Evolutionary conservation across 2,888 invertebrate species (phyloP), one percentile per base, ranked within the genome.

Genomic region (Venusia cambrica): DNA sequence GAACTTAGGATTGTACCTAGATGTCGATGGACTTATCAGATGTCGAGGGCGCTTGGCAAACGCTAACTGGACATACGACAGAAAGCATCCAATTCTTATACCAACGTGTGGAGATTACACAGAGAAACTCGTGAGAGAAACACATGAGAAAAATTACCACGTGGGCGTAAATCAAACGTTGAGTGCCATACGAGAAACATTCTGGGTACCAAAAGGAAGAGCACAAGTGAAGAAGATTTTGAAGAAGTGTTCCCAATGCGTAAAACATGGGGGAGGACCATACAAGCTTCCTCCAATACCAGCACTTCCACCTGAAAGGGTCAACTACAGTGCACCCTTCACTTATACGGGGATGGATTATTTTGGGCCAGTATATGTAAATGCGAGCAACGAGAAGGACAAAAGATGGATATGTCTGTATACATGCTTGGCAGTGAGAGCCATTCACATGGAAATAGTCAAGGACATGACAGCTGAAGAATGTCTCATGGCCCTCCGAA

Each of bases 331-430:
- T 15, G 1, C n/a, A n/a, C n/a, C n/a, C n/a, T n/a, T n/a, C n/a
- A n/a, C n/a, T n/a, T n/a, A n/a, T n/a, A n/a, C n/a, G n/a, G n/a
- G 15, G 26, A 15, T 26, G 4, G 28, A 29, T 4, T 29, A 29
- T 5, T 5, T 29, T 2, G 29, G 14, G 4, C 29, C 29, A 2
- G 3, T 29, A 6, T n/a, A n/a, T 2, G 12, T 3, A 9, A 14
- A 11, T 10, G 11, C 9, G 2, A 9, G 3, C 5, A 12, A 4
- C 1, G 7, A 5, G 1, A 26, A 17, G 8, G 12, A 28, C 5
- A 47, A 47, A 14, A 13, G 37, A 16, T 47, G 50, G 50, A 15
- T 47, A 1, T 42, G 40, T 6, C 9, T 48, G 1, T 45, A 32
- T 8, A 51, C 46, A 1, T 51, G 48, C 14, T 21, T 48, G 1